These are phyloP conservation scores for Ardeotis arabs DNA, from an alignment of 2,113 vertebrate species.

Conservation along the genomic window DNA sequence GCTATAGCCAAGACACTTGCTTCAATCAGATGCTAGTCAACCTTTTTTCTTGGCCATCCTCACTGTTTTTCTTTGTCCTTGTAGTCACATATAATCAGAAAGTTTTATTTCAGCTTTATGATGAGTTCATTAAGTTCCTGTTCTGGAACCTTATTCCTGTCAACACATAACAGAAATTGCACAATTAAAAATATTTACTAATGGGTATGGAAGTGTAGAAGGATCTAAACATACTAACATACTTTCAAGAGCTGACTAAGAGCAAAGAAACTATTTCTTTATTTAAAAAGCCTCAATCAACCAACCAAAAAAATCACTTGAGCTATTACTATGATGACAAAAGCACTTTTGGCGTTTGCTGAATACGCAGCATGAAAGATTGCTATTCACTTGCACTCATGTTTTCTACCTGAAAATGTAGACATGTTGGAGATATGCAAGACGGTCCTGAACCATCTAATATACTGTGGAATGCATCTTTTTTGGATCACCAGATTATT, in stretches of 20 bases:
- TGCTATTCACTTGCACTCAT: neutral
- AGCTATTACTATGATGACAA: neutral
- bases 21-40: constrained; percentile 1
- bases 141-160: constrained; percentile 4
- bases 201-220: neutral
- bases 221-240: neutral
- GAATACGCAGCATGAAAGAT: neutral
- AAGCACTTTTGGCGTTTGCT: rapidly evolving
- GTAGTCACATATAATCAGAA: neutral
- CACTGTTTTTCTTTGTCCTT: neutral
- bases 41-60: constrained; percentile 15
- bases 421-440: neutral
- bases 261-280: neutral
- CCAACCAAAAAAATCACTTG: neutral
- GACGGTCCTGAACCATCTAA: neutral
- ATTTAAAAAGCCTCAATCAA: neutral
- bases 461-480: neutral
- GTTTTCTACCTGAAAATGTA: neutral
- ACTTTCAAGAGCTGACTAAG: neutral
- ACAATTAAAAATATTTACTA: neutral
- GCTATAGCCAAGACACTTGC: neutral
- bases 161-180: neutral
- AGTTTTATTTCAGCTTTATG: constrained; percentile 21
- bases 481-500: neutral
- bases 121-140: constrained; percentile 16